Base-by-base conservation (phyloP, 2,888 invertebrate species). In the Nineta flava region DNA sequence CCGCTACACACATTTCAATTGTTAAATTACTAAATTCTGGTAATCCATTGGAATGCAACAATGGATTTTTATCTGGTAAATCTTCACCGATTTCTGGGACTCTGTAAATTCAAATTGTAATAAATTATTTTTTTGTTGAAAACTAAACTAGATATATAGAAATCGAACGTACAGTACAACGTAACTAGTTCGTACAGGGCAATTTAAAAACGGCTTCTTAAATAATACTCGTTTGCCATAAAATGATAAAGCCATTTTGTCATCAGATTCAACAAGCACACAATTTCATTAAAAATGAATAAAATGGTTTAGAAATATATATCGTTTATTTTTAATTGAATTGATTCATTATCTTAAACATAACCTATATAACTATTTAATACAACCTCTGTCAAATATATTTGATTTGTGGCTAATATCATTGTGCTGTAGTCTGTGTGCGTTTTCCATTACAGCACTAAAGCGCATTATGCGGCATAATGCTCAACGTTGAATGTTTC, bases 71-170 rank as follows among this genome's bases (percentile, higher is more conserved):
- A 48, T 84, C 83, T 9, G 79, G 75, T 13, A 78, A 72, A 67
- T 93, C 91, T 62, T 86, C 87, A 2, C 86, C 86, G 52, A 87
- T 85, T 74, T 87, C 86, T 51, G 86, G 87, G 54, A 87, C 78
- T 54, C 85, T 85, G 65, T 51, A 68, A n/a, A 66, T 56, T 56
- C 52, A 55, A 42, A 53, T 53, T 15, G 51, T 31, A 48, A 45
- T 50, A 49, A 51, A 50, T 35, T 49, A 43, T 13, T 12, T 40
- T 47, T 38, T n/a, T n/a, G n/a, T n/a, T n/a, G n/a, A n/a, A n/a
- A 42, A 19, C 26, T 44, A 21, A 7, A 35, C 26, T 17, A 50
- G 16, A 31, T 15, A 48, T 21, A 41, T 34, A 47, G 38, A 9
- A 51, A 43, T 47, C 57, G 49, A 52, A 77, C 82, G 76, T 71